Percentiles rank a stretch among this genome's conserved stretches.
Conservation (phyloP, 2,888 invertebrate species). For the Erebia aethiops region DNA sequence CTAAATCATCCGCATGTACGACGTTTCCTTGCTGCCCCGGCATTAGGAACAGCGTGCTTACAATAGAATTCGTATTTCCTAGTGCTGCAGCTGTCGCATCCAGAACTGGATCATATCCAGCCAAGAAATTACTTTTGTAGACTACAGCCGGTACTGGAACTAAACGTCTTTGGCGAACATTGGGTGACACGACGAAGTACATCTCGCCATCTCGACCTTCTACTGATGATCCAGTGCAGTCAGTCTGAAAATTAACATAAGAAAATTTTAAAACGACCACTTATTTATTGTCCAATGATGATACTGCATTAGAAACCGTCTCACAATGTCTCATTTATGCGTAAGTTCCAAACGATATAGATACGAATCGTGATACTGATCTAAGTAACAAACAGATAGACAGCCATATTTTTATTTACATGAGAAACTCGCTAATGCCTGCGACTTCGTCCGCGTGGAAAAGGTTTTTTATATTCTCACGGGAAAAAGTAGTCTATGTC, state of each 20-base stretch:
- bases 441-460: too few relatives aligned
- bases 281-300: too few relatives aligned
- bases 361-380: too few relatives aligned
- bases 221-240: slow-evolving; percentile 88
- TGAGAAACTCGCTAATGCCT: too few relatives aligned
- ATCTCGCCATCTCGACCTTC: slow-evolving; percentile 92
- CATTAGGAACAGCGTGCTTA: slow-evolving; percentile 91
- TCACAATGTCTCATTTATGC: too few relatives aligned
- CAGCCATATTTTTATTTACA: too few relatives aligned
- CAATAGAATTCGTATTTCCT: slow-evolving; percentile 86
- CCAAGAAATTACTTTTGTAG: slow-evolving; percentile 89
- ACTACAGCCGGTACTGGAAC: slow-evolving; percentile 93
- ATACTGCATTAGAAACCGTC: too few relatives aligned
- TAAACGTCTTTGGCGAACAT: slow-evolving; percentile 89
- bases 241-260: slow-evolving; percentile 84
- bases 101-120: slow-evolving; percentile 92
- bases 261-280: neutral
- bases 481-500: too few relatives aligned
- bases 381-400: too few relatives aligned
- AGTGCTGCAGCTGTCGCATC: slow-evolving; percentile 93
- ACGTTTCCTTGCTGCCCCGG: slow-evolving; percentile 93
- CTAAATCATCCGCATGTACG: slow-evolving; percentile 90
- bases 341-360: too few relatives aligned
- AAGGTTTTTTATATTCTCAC: too few relatives aligned
- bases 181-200: slow-evolving; percentile 92